These are phyloP conservation scores for Hydractinia echinata DNA, from an alignment of 30 jellyfish, hydroid and myxozoan genomes.

Conservation along the genomic window DNA sequence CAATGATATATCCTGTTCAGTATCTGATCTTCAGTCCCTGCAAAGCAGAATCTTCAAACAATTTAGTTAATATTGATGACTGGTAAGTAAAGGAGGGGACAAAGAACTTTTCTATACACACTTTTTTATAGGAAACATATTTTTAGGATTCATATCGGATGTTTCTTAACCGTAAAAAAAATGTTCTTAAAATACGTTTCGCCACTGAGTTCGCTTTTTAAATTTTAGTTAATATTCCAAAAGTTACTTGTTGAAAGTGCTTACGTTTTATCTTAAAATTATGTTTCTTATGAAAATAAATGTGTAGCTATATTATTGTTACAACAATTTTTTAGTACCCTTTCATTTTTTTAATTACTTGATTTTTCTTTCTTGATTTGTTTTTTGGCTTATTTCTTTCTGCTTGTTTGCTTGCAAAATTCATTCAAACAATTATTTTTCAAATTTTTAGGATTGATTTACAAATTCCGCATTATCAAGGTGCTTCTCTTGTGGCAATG, in stretches of 20 bases:
- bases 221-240: too few species aligned
- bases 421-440: background rate
- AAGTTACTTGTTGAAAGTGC: too few species aligned
- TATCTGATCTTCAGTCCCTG: conserved; percentile 71
- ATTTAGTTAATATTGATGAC: conserved; percentile 57
- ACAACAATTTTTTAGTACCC: background rate
- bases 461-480: conserved; percentile 79
- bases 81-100: conserved; percentile 47
- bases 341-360: background rate
- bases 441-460: conserved; percentile 57
- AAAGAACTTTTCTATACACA: too few species aligned
- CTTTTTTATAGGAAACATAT: too few species aligned
- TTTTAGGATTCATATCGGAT: too few species aligned
- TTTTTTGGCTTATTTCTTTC: background rate
- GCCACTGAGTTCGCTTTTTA: too few species aligned
- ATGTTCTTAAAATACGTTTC: too few species aligned
- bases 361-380: background rate
- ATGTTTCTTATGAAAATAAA: too few species aligned
- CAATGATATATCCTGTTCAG: conserved; percentile 91
- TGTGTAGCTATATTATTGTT: too few species aligned
- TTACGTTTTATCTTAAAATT: too few species aligned
- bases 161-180: too few species aligned
- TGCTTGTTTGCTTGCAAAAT: background rate
- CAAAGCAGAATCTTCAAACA: conserved; percentile 44
- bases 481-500: conserved; percentile 64